Evolutionary conservation across 2,888 invertebrate genomes (phyloP).

Genomic region (Criorhina ranunculi): DNA sequence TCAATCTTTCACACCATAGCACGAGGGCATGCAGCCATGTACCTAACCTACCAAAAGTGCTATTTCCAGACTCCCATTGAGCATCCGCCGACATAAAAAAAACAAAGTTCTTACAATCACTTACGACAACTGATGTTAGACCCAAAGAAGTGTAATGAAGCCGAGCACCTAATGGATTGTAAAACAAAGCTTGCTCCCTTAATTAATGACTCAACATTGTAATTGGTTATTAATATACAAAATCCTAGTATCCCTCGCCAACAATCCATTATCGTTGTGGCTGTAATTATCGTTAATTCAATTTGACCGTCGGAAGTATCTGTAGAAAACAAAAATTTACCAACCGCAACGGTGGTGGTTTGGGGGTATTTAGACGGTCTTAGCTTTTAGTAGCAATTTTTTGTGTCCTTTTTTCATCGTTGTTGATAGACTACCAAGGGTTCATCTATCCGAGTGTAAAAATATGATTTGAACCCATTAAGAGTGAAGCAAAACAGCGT

Average conservation of each 20-base stretch:
- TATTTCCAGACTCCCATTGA: slow-evolving; percentile 1
- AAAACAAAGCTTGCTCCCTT: slow-evolving; percentile 37
- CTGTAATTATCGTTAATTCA: slow-evolving; percentile 48
- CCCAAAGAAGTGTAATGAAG: slow-evolving; percentile 12
- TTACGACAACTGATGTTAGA: slow-evolving; percentile 15
- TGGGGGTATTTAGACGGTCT: neutral
- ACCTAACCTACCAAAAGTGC: slow-evolving; percentile 5
- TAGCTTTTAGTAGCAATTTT: slow-evolving; percentile 1
- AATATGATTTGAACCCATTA: slow-evolving; percentile 14
- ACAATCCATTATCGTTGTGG: slow-evolving; percentile 36
- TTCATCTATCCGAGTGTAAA: neutral
- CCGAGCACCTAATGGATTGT: slow-evolving; percentile 46
- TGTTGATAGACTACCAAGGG: neutral
- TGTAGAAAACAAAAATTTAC: neutral
- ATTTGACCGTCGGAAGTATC: slow-evolving; percentile 19
- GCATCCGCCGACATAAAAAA: slow-evolving; percentile 7
- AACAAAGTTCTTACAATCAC: slow-evolving; percentile 24
- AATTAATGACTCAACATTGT: slow-evolving; percentile 41
- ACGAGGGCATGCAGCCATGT: neutral
- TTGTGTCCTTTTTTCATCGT: neutral
- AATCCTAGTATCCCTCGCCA: slow-evolving; percentile 32
- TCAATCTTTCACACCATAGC: neutral
- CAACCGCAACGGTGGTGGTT: neutral
- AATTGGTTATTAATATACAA: slow-evolving; percentile 55
- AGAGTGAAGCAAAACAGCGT: neutral